These are phyloP conservation scores for Eulemur albifrons DNA, from an alignment of 2,797 vertebrate genomes.

Conservation along the genomic window DNA sequence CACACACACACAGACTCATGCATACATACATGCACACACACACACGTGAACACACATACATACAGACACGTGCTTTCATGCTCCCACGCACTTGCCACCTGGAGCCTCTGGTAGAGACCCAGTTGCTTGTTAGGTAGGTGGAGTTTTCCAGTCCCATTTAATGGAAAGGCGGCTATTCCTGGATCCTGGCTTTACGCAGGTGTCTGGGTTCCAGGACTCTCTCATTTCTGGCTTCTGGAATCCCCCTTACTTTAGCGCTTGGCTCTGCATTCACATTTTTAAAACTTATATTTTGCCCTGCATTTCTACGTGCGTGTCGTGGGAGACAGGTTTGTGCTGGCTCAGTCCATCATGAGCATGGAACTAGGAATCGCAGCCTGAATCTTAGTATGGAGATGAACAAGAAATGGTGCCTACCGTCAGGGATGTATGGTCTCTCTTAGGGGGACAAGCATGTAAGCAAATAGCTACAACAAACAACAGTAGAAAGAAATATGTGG, in stretches of 20 bases:
- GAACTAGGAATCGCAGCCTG: neutral
- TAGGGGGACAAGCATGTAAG: neutral
- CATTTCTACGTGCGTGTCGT: neutral
- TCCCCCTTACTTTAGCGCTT: neutral
- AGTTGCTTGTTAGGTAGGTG: neutral
- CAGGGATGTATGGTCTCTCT: neutral
- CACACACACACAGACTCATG: neutral
- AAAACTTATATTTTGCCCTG: neutral
- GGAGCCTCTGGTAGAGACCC: neutral
- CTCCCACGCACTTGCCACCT: neutral
- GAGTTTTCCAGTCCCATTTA: neutral
- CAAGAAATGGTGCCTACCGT: neutral
- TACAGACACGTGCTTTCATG: accelerated
- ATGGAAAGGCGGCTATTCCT: neutral
- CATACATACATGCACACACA: too few relatives aligned
- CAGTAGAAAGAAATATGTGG: neutral
- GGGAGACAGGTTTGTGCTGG: conserved; percentile 29
- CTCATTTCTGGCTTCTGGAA: neutral
- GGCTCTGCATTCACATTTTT: neutral
- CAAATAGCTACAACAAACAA: neutral
- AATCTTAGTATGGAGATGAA: neutral
- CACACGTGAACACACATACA: neutral
- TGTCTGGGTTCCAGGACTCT: neutral
- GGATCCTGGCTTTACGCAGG: neutral
- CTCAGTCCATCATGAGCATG: neutral